phyloP scores from a whole-genome alignment of 2,113 vertebrate genomes.

The Ascaphus truei region DNA sequence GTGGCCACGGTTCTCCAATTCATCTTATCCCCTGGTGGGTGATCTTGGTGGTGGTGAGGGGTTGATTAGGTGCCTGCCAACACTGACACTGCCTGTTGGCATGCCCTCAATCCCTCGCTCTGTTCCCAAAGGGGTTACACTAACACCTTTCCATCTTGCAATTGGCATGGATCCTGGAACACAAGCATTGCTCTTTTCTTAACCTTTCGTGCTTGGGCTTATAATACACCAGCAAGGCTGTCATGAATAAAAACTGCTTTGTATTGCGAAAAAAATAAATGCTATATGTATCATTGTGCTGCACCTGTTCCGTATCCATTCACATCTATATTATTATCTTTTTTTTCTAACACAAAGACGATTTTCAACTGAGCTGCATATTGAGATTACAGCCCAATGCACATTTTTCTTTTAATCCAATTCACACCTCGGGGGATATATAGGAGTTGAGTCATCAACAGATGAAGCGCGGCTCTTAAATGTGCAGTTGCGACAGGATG shows the following conservation, averaged over 20 bases:
- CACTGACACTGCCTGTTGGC: conserved; percentile 1
- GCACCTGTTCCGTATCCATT: too few relatives aligned
- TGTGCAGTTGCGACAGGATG: too few relatives aligned
- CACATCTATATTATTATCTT: too few relatives aligned
- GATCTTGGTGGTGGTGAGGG: too few relatives aligned
- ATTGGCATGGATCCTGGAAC: conserved; percentile 16
- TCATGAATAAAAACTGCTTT: conserved; percentile 15
- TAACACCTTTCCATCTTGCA: conserved; percentile 4
- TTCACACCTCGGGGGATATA: neutral
- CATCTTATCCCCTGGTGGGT: too few relatives aligned
- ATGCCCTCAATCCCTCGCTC: neutral
- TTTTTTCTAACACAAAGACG: neutral
- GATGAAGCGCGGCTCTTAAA: neutral
- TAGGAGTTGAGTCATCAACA: neutral
- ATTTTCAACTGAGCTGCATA: neutral
- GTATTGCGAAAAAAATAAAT: conserved; percentile 1
- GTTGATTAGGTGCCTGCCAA: neutral
- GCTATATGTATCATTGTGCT: neutral
- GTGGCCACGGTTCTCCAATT: too few relatives aligned
- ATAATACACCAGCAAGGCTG: conserved; percentile 7
- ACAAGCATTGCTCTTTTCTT: conserved; percentile 9
- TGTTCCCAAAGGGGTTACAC: conserved; percentile 12
- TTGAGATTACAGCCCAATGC: neutral
- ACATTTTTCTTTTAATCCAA: neutral
- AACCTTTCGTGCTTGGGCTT: conserved; percentile 11